Conservation (phyloP, 2,797 vertebrate genomes). For the Scolopax bukidnonensis region DNA sequence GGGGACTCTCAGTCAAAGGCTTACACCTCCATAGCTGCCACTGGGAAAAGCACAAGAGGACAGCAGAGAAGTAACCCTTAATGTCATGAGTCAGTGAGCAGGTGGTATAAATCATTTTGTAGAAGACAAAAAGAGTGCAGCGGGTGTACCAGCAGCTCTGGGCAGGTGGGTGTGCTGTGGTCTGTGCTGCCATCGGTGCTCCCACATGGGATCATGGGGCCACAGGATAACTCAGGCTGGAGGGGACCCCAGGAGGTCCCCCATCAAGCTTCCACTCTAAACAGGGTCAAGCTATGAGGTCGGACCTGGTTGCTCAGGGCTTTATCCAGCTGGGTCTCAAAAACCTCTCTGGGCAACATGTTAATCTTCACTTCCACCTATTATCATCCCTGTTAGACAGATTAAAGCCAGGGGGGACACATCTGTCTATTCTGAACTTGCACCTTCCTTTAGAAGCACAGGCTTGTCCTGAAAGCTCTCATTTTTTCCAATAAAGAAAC, state of each 20-base stretch:
- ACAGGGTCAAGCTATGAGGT: background rate
- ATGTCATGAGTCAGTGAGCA: background rate
- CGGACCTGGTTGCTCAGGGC: background rate
- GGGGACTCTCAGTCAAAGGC: background rate
- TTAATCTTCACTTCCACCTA: background rate
- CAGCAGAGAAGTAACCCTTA: background rate
- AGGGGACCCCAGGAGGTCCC: background rate
- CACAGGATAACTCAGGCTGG: background rate
- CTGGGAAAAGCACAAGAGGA: background rate
- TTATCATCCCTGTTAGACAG: background rate
- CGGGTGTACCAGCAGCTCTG: background rate
- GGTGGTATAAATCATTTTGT: background rate
- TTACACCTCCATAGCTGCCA: background rate
- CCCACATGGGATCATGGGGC: background rate
- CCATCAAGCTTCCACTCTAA: background rate
- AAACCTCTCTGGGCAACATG: background rate
- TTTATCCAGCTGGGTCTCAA: background rate
- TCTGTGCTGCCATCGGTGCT: background rate
- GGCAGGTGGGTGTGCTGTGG: background rate
- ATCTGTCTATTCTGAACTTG: background rate
- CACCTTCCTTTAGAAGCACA: background rate
- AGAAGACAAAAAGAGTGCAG: background rate
- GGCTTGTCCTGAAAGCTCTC: background rate
- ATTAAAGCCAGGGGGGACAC: background rate
- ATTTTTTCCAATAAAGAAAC: background rate